phyloP scores from a whole-genome alignment of 2,797 vertebrate genomes.

The Aphelocoma californica region DNA sequence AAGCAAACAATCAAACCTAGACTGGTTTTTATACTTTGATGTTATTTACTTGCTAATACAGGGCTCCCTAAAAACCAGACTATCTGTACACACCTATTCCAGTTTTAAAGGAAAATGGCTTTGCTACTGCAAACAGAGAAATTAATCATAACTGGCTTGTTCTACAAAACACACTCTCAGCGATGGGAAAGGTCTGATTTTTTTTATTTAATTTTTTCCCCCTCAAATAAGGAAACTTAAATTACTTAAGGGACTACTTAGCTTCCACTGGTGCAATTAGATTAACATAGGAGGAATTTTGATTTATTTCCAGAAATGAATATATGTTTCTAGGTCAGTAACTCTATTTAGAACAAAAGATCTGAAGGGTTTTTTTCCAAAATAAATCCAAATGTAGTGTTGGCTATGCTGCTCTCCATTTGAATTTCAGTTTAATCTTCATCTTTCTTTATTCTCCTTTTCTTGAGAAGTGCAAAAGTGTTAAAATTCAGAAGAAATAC shows the following conservation, averaged over 20 bases:
- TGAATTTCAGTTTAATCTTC: neutral
- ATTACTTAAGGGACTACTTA: slow-evolving; percentile 72
- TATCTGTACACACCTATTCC: neutral
- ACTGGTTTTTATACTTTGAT: neutral
- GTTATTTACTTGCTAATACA: neutral
- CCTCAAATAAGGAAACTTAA: slow-evolving; percentile 61
- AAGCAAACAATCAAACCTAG: neutral
- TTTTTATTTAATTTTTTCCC: neutral
- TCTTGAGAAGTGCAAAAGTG: neutral
- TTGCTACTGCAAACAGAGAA: slow-evolving; percentile 46
- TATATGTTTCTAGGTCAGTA: slow-evolving; percentile 60
- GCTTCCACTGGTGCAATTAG: slow-evolving; percentile 61
- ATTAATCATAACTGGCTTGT: slow-evolving; percentile 46
- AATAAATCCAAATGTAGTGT: neutral
- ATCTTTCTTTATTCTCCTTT: neutral
- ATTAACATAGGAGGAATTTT: slow-evolving; percentile 58
- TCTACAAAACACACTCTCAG: slow-evolving; percentile 37
- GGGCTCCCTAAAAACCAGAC: neutral
- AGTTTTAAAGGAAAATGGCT: neutral
- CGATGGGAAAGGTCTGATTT: neutral
- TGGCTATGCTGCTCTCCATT: neutral
- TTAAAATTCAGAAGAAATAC: neutral
- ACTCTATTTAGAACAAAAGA: slow-evolving; percentile 57
- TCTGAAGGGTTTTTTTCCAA: neutral
- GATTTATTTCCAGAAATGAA: slow-evolving; percentile 66